Evolutionary conservation across 2,888 invertebrate species (phyloP).

Genomic region (Amblyjoppa proteus): DNA sequence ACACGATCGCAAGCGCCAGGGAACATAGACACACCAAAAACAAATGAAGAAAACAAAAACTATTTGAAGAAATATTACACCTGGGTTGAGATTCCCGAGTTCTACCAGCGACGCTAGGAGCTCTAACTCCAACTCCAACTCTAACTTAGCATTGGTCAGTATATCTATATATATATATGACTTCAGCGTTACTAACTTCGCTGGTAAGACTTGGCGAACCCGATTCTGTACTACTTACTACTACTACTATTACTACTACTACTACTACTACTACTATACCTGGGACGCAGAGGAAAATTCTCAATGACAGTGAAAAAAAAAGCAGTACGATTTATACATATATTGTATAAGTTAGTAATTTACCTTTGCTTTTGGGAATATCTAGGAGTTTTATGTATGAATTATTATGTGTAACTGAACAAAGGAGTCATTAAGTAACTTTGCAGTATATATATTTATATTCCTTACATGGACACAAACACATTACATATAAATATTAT

Average conservation of each 20-base stretch:
- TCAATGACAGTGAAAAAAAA: conserved; percentile 59
- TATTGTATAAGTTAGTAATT: conserved; percentile 79
- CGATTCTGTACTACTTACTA: conserved; percentile 39
- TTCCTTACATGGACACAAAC: conserved; percentile 61
- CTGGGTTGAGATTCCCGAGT: neutral
- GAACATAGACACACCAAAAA: conserved; percentile 57
- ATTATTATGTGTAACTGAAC: conserved; percentile 82
- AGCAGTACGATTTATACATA: conserved; percentile 78
- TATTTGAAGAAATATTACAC: conserved; percentile 58
- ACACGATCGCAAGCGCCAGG: conserved; percentile 51
- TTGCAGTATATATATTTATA: conserved; percentile 68
- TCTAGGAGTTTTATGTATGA: conserved; percentile 81
- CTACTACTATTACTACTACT: conserved; percentile 49
- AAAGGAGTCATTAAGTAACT: conserved; percentile 79
- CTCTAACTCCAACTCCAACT: neutral
- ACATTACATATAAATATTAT: conserved; percentile 64
- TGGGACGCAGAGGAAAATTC: conserved; percentile 59
- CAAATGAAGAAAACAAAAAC: conserved; percentile 44
- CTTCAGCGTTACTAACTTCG: too few species aligned
- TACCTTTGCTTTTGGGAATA: conserved; percentile 79
- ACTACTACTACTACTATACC: conserved; percentile 54
- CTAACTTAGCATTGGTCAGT: neutral
- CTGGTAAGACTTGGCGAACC: too few species aligned
- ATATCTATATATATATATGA: too few species aligned
- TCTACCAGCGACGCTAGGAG: neutral